phyloP scores from a whole-genome alignment of 2,797 vertebrate species.

The Lutjanus campechanus region DNA sequence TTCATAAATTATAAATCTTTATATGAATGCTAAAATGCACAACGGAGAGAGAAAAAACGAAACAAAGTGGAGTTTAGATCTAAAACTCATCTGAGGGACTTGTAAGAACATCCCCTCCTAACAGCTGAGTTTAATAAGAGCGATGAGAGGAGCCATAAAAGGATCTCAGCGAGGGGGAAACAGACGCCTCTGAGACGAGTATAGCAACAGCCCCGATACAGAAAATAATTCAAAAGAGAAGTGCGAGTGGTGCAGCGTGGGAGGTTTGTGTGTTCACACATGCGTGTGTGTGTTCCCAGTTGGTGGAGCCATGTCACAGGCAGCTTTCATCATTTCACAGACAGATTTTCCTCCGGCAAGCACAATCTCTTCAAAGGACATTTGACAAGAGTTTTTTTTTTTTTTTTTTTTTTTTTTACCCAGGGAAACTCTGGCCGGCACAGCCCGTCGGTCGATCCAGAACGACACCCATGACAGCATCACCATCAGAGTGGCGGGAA shows the following conservation, averaged over 20 bases:
- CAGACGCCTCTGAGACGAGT: slow-evolving; percentile 15
- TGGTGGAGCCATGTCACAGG: slow-evolving; percentile 39
- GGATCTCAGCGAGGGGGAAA: slow-evolving; percentile 29
- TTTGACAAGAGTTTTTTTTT: slow-evolving; percentile 5
- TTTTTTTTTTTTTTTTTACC: slow-evolving; percentile 81
- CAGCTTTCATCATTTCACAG: slow-evolving; percentile 56
- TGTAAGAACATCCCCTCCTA: slow-evolving; percentile 8
- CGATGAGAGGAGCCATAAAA: slow-evolving; percentile 2
- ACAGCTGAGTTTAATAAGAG: slow-evolving; percentile 33
- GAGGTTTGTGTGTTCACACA: slow-evolving; percentile 38
- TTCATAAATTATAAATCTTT: too few species aligned
- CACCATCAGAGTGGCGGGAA: slow-evolving; percentile 95
- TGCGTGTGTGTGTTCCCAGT: slow-evolving; percentile 36
- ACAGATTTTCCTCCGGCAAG: slow-evolving; percentile 41
- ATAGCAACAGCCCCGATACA: slow-evolving; percentile 32
- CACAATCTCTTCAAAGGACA: slow-evolving; percentile 45
- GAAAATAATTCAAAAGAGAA: slow-evolving; percentile 59
- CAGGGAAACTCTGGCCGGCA: slow-evolving; percentile 95
- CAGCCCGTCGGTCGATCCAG: slow-evolving; percentile 96
- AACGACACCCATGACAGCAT: slow-evolving; percentile 98
- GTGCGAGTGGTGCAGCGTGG: slow-evolving; percentile 4
- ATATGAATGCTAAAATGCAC: too few species aligned
- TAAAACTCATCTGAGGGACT: background rate
- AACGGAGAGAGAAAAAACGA: background rate
- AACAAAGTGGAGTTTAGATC: background rate